Evolutionary conservation across 2,888 invertebrate species (phyloP), one percentile per base, ranked within the genome.

Genomic region (Bombylius discolor): DNA sequence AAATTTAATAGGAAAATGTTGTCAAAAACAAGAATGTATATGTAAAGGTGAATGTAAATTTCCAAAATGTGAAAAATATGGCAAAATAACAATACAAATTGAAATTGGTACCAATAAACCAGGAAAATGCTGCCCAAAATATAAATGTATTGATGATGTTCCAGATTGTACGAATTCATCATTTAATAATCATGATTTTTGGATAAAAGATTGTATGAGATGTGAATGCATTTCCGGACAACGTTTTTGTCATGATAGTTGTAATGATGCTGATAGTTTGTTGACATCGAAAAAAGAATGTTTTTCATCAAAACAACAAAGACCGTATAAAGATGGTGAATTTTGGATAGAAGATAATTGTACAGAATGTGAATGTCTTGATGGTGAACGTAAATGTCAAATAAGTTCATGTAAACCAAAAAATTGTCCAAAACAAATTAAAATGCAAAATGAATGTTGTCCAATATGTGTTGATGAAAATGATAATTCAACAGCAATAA

Each of bases 81-180:
- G 65, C 11, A 55, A 61, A 54, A 64, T 70, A 12, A 63, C 67
- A 4, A 56, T 68, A 36, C 60, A 67, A 51, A 42, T 65, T 12
- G 58, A 59, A 4, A 34, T 52, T 8, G 70, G 68, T 32, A 61
- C 56, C 33, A 64, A 60, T 4, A 39, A 57, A 14, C 72, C 73
- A 0, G 72, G 70, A 32, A 76, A 74, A 62, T 78, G 79, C 62
- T 76, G 77, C 58, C 74, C 78, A 2, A 70, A 70, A 9, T 76
- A 73, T 62, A 64, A 70, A 36, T 72, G 75, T 57, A 76, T 76
- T 60, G 14, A 45, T 33, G 5, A 45, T 33, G 47, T 47, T 36
- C 52, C 52, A 14, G 23, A 47, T 44, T 52, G 52, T 52, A 8
- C 1, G 11, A 14, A 42, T 42, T 56, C 60, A 14, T n/a, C n/a